phyloP scores from a whole-genome alignment of 1,140 invertebrate species.

The Calycopis cecrops region DNA sequence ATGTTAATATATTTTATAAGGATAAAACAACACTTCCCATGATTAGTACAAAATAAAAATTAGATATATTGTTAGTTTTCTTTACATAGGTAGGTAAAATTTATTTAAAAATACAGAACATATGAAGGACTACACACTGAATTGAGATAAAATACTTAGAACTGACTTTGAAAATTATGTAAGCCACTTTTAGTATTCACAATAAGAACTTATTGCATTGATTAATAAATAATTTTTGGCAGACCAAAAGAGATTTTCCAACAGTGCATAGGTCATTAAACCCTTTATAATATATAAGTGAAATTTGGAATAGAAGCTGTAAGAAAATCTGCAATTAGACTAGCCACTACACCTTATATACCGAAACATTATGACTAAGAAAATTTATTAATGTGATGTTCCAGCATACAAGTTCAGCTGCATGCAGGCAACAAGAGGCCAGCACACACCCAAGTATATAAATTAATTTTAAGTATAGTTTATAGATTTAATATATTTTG shows the following conservation, averaged over 20 bases:
- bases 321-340: slow-evolving; percentile 75
- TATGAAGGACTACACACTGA: slow-evolving; percentile 74
- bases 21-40: slow-evolving; percentile 76
- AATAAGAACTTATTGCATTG: slow-evolving; percentile 70
- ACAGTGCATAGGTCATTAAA: slow-evolving; percentile 71
- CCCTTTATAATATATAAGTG: slow-evolving; percentile 66
- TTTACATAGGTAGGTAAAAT: slow-evolving; percentile 75
- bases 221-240: slow-evolving; percentile 68
- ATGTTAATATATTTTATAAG: slow-evolving; percentile 77
- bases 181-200: slow-evolving; percentile 72
- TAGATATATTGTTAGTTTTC: slow-evolving; percentile 75
- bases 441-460: slow-evolving; percentile 71
- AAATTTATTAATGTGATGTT: slow-evolving; percentile 67
- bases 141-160: slow-evolving; percentile 74
- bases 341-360: slow-evolving; percentile 73
- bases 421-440: slow-evolving; percentile 64
- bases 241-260: slow-evolving; percentile 75
- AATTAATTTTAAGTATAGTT: slow-evolving; percentile 71
- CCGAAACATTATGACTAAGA: slow-evolving; percentile 71
- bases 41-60: slow-evolving; percentile 76
- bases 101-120: slow-evolving; percentile 75
- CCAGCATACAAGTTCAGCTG: slow-evolving; percentile 70
- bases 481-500: slow-evolving; percentile 76
- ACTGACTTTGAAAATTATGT: slow-evolving; percentile 69
- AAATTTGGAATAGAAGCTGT: slow-evolving; percentile 73